Evolutionary conservation across 2,888 invertebrate species (phyloP).

Genomic region (Cenopis cana): DNA sequence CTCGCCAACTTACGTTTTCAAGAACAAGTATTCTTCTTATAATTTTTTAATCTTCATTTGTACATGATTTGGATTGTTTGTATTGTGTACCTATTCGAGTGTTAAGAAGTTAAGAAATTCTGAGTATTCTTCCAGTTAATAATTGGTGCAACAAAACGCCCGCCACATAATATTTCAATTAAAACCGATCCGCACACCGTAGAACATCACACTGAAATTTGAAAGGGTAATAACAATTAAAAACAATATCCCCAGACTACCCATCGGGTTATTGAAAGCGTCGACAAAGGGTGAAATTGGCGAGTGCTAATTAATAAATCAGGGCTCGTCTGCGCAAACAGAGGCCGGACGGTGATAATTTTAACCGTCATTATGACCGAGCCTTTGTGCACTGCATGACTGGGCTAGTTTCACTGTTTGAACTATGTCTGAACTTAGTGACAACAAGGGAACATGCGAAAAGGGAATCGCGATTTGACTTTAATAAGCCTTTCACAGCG

Average conservation of each 20-base stretch:
- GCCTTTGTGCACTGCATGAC: background rate
- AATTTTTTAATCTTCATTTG: no score
- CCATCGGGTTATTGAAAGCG: slow-evolving; percentile 50
- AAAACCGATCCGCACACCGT: slow-evolving; percentile 26
- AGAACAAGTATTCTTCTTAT: no score
- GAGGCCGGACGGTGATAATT: slow-evolving; percentile 48
- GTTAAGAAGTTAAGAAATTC: no score
- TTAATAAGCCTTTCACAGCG: no score
- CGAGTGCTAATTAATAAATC: slow-evolving; percentile 71
- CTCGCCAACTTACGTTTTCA: no score
- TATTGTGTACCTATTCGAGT: no score
- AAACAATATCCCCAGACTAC: slow-evolving; percentile 41
- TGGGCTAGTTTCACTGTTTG: background rate
- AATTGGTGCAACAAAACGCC: background rate
- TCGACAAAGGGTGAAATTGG: slow-evolving; percentile 64
- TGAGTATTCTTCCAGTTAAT: background rate
- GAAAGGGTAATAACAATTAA: slow-evolving; percentile 42
- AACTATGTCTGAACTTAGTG: background rate
- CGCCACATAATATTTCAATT: slow-evolving; percentile 29
- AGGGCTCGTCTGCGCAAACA: slow-evolving; percentile 70
- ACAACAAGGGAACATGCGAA: no score
- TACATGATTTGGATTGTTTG: no score
- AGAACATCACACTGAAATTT: slow-evolving; percentile 31
- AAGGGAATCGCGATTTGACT: no score
- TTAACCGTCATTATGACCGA: slow-evolving; percentile 29